phyloP scores from a whole-genome alignment of 2,888 invertebrate genomes.

The Hydropsyche betteni region DNA sequence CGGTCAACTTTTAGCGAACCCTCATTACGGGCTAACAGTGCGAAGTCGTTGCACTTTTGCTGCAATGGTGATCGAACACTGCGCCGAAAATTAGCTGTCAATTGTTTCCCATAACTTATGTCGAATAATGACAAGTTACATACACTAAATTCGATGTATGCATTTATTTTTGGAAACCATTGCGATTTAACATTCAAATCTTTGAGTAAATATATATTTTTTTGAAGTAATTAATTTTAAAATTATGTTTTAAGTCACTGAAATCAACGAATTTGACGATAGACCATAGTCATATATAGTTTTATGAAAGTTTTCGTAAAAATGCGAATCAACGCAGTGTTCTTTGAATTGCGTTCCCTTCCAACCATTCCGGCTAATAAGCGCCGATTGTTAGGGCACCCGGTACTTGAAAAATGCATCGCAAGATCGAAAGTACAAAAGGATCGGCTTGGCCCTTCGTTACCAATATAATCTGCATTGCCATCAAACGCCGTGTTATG shows the following conservation, averaged over 20 bases:
- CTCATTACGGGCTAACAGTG: conserved; percentile 11
- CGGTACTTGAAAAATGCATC: conserved; percentile 15
- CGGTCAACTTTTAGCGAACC: conserved; percentile 22
- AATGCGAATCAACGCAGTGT: conserved; percentile 14
- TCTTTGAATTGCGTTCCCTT: background rate
- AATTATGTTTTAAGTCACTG: no score
- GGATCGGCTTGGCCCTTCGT: conserved; percentile 9
- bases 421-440: background rate
- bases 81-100: background rate
- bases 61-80: conserved; percentile 6
- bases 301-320: background rate
- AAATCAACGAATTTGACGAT: no score
- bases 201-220: no score
- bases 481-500: conserved; percentile 22
- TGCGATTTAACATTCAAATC: no score
- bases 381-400: conserved; percentile 20
- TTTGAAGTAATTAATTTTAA: no score
- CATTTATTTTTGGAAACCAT: no score
- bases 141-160: no score
- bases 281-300: no score
- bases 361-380: conserved; percentile 18
- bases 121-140: no score
- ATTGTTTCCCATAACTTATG: no score
- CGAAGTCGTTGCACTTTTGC: conserved; percentile 14
- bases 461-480: conserved; percentile 31